Conservation (phyloP, 2,113 vertebrate genomes). For the Elgaria multicarinata region DNA sequence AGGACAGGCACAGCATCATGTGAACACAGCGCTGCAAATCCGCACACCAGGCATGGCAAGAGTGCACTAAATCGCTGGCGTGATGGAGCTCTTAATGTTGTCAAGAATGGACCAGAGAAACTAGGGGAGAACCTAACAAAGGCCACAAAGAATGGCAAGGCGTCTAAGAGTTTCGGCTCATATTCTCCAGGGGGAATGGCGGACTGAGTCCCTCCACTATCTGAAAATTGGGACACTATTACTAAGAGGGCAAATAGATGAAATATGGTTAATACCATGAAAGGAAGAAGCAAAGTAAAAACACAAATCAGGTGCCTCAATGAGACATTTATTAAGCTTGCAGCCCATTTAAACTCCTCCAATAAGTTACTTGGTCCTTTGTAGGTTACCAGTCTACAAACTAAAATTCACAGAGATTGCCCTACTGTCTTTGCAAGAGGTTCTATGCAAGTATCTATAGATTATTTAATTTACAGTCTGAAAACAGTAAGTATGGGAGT, state of each 20-base stretch:
- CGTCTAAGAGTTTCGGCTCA: not conserved
- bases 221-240: not conserved
- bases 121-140: not conserved
- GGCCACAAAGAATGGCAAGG: not conserved
- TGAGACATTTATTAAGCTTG: not conserved
- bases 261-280: not conserved
- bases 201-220: no score
- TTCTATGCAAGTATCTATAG: not conserved
- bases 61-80: no score
- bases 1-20: no score
- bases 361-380: not conserved
- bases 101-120: not conserved
- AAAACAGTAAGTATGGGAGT: not conserved
- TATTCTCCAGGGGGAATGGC: not conserved
- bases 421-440: not conserved
- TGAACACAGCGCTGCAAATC: no score
- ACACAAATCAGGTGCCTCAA: not conserved
- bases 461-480: not conserved
- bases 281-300: not conserved
- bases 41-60: no score
- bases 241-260: not conserved
- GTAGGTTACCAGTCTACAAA: not conserved
- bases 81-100: no score
- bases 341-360: not conserved
- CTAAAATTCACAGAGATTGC: not conserved